Conservation (phyloP, 2,113 vertebrate species). For the Gymnobelideus leadbeateri region DNA sequence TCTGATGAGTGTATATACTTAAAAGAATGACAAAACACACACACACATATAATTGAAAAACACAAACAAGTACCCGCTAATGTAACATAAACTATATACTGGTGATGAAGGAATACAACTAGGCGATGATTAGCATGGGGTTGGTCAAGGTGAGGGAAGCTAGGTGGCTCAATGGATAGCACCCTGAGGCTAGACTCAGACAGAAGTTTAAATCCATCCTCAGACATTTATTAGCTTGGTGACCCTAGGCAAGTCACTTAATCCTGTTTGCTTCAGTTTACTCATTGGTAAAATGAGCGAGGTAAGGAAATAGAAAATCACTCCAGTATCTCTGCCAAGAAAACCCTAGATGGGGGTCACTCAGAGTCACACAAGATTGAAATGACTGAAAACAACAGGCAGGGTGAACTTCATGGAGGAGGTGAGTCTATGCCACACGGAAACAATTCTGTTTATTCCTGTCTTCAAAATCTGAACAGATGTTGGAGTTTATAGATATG, state of each 20-base stretch:
- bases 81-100: not conserved
- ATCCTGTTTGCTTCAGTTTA: not conserved
- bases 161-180: not conserved
- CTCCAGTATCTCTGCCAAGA: not conserved
- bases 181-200: not conserved
- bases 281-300: not conserved
- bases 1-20: not conserved
- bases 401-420: conserved; percentile 4
- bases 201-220: not conserved
- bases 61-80: not conserved
- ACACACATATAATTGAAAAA: not conserved
- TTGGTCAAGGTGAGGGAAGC: not conserved
- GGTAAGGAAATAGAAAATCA: not conserved
- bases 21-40: not conserved
- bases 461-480: conserved; percentile 48
- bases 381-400: not conserved
- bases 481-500: not conserved
- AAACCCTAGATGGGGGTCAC: not conserved
- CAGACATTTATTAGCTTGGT: not conserved
- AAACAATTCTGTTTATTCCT: conserved; percentile 56
- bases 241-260: not conserved
- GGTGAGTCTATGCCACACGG: not conserved
- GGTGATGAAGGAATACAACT: not conserved
- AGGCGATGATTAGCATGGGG: not conserved
- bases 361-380: not conserved